Base-by-base conservation (phyloP, 2,113 vertebrate genomes). In the Mystacornis crossleyi region DNA sequence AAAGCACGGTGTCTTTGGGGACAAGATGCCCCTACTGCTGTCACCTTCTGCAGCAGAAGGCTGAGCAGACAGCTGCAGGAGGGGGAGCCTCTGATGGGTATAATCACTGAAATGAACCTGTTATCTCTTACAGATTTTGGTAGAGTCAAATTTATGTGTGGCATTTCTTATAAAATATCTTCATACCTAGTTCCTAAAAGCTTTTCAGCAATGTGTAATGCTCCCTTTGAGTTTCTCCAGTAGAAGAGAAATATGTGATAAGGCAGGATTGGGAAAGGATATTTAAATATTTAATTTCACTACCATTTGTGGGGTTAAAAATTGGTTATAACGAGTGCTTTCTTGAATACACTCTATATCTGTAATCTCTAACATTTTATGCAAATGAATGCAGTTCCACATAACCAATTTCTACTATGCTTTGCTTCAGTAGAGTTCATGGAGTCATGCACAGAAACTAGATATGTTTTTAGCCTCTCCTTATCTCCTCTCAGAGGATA, bases 11-110 rank as follows among this genome's bases (percentile, higher is more conserved):
- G 19, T 86, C 24, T 40, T 31, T 57, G 43, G n/a, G 43, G 57
- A 25, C 24, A 40, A 51, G 23, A 8, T 51, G 48, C 0, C 3
- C 0, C 0, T 25, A 8, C 10, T 33, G 9, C 33, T 90, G 45
- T 43, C 45, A 45, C 28, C 23, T 74, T 23, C 40, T 80, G 23
- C 53, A 79, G 33, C 21, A 79, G 48, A 71, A 69, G 29, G 31
- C 4, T 81, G 65, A 61, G 26, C 19, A 88, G 66, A 23, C 7
- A 50, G 12, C 31, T 75, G 31, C 1, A 14, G 54, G 45, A 87
- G 18, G 3, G 16, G 10, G 8, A 53, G 7, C 20, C 11, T 87
- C 40, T 70, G 16, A 17, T 89, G 33, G 9, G 26, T 54, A 9
- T 38, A 54, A 18, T 83, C 6, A 40, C 8, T 23, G 26, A n/a